phyloP scores from a whole-genome alignment of 2,113 vertebrate species.

The Nanorana parkeri region DNA sequence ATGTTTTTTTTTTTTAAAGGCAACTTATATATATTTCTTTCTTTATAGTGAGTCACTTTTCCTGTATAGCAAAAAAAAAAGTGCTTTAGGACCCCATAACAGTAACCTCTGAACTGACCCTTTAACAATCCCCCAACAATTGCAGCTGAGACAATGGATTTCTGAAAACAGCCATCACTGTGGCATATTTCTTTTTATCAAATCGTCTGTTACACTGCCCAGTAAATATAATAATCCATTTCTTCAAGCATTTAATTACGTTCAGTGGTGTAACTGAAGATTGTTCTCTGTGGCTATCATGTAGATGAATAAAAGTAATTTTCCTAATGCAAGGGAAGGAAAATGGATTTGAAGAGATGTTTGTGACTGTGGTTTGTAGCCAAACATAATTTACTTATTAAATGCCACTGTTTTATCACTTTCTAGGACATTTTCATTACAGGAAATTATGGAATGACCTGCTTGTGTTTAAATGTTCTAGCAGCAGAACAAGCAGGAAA shows the following conservation, averaged over 20 bases:
- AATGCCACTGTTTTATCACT: conserved; percentile 43
- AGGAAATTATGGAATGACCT: conserved; percentile 35
- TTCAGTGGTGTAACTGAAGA: conserved; percentile 13
- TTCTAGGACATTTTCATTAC: conserved; percentile 51
- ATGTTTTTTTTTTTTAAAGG: too few species aligned
- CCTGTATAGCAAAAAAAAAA: too few species aligned
- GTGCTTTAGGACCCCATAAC: too few species aligned
- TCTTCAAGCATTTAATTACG: conserved; percentile 44
- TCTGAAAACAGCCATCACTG: conserved; percentile 2
- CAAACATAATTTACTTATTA: conserved; percentile 55
- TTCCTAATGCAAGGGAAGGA: conserved; percentile 42
- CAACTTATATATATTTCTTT: too few species aligned
- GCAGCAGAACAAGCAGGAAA: not conserved
- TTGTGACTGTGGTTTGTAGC: conserved; percentile 36
- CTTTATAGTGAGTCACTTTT: too few species aligned
- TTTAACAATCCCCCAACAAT: too few species aligned
- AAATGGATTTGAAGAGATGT: conserved; percentile 45
- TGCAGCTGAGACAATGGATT: not conserved
- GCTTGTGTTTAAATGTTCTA: not conserved
- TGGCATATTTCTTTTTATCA: conserved; percentile 6
- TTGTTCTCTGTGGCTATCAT: conserved; percentile 23
- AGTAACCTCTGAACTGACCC: too few species aligned
- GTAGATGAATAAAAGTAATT: conserved; percentile 50
- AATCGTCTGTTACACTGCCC: conserved; percentile 8
- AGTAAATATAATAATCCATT: conserved; percentile 20